A percentile compares a stretch with the other conserved stretches of the same genome.
These are phyloP conservation scores for Hoplias malabaricus DNA, from an alignment of 2,113 vertebrate genomes.

Conservation along the genomic window DNA sequence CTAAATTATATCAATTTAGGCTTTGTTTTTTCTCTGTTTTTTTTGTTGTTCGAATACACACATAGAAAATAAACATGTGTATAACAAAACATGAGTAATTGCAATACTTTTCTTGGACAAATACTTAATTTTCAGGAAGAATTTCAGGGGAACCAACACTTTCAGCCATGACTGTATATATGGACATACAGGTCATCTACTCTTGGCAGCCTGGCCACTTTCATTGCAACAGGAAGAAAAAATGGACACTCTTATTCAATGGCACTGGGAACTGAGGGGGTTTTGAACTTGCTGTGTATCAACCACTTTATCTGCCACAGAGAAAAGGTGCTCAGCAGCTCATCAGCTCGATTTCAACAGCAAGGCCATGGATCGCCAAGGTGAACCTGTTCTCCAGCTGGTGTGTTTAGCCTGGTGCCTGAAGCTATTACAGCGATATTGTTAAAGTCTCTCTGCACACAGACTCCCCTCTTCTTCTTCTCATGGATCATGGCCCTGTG, in stretches of 20 bases:
- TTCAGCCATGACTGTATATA: no score
- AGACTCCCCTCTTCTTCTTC: not conserved
- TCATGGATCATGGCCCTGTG: not conserved
- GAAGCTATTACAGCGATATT: not conserved
- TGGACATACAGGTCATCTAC: not conserved
- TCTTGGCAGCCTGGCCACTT: not conserved
- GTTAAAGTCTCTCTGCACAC: not conserved
- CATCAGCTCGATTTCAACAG: not conserved
- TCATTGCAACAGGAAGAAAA: constrained; percentile 23
- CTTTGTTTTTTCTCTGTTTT: no score
- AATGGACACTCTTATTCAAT: constrained; percentile 20
- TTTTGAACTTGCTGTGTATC: constrained; percentile 37
- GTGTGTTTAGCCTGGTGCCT: not conserved
- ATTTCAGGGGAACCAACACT: no score
- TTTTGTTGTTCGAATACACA: no score
- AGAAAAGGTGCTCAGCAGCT: not conserved
- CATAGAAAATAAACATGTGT: no score
- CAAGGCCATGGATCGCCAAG: not conserved
- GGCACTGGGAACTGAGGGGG: constrained; percentile 23
- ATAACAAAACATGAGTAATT: no score
- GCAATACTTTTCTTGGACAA: no score
- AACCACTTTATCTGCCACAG: constrained; percentile 36
- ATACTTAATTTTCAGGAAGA: no score
- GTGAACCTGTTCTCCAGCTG: not conserved
- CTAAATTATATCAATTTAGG: no score